Percentiles rank a stretch among this genome's conserved stretches.
Conservation (phyloP, 2,113 vertebrate genomes). For the Notarius lentiginosus region DNA sequence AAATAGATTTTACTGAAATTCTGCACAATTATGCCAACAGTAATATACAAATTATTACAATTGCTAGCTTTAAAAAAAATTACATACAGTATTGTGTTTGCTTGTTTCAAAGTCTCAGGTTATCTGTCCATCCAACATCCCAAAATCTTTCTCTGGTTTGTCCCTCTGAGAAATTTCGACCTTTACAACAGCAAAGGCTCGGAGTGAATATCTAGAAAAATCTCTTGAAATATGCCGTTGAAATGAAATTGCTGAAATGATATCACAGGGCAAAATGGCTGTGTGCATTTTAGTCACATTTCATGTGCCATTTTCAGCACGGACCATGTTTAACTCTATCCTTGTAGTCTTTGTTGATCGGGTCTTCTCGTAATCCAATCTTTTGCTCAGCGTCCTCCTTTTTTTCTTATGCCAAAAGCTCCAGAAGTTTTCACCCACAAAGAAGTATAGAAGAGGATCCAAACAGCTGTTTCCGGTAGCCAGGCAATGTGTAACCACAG, state of each 20-base stretch:
- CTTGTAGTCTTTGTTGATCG: background rate
- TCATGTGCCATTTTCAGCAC: background rate
- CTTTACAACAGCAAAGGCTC: background rate
- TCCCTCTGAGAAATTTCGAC: background rate
- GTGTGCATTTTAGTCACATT: background rate
- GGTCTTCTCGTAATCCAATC: background rate
- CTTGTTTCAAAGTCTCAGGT: background rate
- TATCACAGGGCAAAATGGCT: background rate
- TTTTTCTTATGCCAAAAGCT: slow-evolving; percentile 38
- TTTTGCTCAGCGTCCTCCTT: background rate
- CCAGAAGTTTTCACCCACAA: slow-evolving; percentile 74
- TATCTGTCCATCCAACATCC: background rate
- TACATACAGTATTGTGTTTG: background rate
- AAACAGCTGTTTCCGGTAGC: slow-evolving; percentile 73
- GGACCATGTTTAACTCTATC: background rate
- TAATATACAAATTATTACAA: background rate
- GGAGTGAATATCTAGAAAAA: background rate
- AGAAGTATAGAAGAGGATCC: slow-evolving; percentile 77
- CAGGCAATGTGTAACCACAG: slow-evolving; percentile 67
- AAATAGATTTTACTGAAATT: background rate
- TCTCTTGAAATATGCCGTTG: background rate
- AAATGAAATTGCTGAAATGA: background rate
- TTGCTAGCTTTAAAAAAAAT: background rate
- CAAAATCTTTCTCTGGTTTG: background rate
- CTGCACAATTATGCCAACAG: background rate